Base-by-base conservation (phyloP, 1,140 invertebrate genomes). In the Drosophila gunungcola region DNA sequence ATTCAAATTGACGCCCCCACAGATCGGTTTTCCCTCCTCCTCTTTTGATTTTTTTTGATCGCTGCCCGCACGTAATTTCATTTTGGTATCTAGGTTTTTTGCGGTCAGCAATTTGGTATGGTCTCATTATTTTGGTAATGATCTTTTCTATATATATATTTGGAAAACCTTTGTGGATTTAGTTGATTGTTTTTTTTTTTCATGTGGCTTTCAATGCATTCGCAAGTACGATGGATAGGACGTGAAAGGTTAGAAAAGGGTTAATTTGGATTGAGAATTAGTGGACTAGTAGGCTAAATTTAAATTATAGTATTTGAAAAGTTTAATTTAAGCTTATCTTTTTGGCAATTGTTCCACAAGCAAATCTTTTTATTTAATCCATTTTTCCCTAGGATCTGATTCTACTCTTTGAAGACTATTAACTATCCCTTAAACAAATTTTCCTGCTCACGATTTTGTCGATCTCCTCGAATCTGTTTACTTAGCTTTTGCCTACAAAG, bases 51-150 rank as follows among this genome's bases (percentile, higher is more conserved):
- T 51, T 16, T 13, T 51, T 75, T 48, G 61, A 67, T 65, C 36
- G 45, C 29, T 39, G 64, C 38, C 56, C 58, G 56, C 57, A 73
- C 58, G 72, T 74, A 74, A 63, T 63, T 74, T 62, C 51, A 70
- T 68, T 69, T 78, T 63, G 63, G 58, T 60, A 39, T 61, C 57
- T 64, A 38, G 55, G 70, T 45, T 56, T 73, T 74, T 74, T 74
- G 73, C 60, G 73, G 60, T 75, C 77, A 72, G 70, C 76, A 84
- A 84, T 84, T 84, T 42, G 70, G 72, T 61, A 61, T 64, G 73
- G 78, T 75, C 82, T 69, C 68, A 86, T 84, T 84, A 81, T 78
- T 58, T 80, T 43, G 45, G 62, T 86, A 85, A 86, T 85, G 73
- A 78, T 72, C 38, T 80, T 77, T 80, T 85, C 21, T 75, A 67